These are phyloP conservation scores for Nixonia krombeini DNA, from an alignment of 1,140 invertebrate species.

Conservation along the genomic window DNA sequence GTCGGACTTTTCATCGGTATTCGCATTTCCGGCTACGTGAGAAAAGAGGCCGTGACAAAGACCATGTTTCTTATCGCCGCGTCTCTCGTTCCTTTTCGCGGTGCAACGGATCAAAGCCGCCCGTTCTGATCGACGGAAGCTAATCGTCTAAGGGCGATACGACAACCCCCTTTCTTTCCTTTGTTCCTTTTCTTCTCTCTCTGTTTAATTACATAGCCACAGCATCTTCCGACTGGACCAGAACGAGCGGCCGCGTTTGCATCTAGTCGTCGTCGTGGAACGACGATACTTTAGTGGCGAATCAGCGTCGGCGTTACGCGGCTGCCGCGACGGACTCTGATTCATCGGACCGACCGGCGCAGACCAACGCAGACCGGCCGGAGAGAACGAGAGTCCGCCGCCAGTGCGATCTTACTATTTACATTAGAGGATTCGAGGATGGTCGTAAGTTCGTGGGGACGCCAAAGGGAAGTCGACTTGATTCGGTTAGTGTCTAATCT, in stretches of 20 bases:
- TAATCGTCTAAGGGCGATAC: no score
- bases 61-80: constrained; percentile 9
- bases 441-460: constrained; percentile 4
- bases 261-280: constrained; percentile 6
- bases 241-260: no score
- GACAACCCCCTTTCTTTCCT: no score
- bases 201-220: no score
- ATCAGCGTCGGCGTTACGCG: constrained; percentile 24
- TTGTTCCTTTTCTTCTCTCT: no score
- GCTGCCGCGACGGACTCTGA: no score
- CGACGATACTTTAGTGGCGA: constrained; percentile 7
- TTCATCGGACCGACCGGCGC: no score
- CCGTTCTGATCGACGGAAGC: constrained; percentile 24
- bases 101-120: constrained; percentile 13
- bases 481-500: constrained; percentile 2
- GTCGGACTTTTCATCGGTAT: constrained; percentile 5
- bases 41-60: background rate
- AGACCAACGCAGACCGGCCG: background rate
- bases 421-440: constrained; percentile 28
- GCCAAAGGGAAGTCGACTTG: background rate
- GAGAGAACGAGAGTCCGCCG: no score
- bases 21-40: no score
- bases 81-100: constrained; percentile 26
- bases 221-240: no score
- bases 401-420: background rate